Base-by-base conservation (phyloP, 64 coral and sea anemone species). In the Dendronephthya gigantea region DNA sequence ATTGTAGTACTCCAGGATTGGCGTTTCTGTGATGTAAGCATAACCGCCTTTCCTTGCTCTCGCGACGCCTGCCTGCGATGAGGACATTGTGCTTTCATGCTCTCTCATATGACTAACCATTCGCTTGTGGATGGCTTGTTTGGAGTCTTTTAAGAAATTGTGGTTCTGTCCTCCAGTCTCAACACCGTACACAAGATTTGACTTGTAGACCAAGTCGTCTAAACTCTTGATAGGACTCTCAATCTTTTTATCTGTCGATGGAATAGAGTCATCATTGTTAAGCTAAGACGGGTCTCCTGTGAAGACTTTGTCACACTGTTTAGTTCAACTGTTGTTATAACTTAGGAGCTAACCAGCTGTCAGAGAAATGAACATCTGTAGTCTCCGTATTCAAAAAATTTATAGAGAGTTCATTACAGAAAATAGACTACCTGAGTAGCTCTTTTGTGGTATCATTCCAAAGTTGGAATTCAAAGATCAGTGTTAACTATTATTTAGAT, bases 21-120 rank as follows among this genome's bases (percentile, higher is more conserved):
- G 91, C 8, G 85, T 50, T 23, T 97, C 94, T 2, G 91, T 97
- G 32, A 97, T 47, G 13, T 93, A 97, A 3, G 94, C 94, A 56
- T 93, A 97, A n/a, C 86, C 39, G 50, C 66, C 89, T 19, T 22
- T 87, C 56, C 92, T 87, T 0, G 84, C 89, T 39, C 82, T 76
- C 0, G 49, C 39, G 13, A 97, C 94, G 2, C 94, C 94, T 35
- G 49, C 34, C 55, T 83, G 82, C 15, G 91, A 91, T 29, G 83
- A 84, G 0, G 68, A 41, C 0, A 89, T 91, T 43, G 83, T 83
- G 10, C 88, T 90, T 17, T 90, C 51, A 3, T 92, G 6, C 17
- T 90, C 31, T 5, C 68, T 65, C 91, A 97, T 93, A 34, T 90
- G 87, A 1, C 83, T 87, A 35, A 69, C 89, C 94, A 97, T 97